These are phyloP conservation scores for Dynastes maya DNA, from an alignment of 2,888 invertebrate genomes.

Conservation along the genomic window DNA sequence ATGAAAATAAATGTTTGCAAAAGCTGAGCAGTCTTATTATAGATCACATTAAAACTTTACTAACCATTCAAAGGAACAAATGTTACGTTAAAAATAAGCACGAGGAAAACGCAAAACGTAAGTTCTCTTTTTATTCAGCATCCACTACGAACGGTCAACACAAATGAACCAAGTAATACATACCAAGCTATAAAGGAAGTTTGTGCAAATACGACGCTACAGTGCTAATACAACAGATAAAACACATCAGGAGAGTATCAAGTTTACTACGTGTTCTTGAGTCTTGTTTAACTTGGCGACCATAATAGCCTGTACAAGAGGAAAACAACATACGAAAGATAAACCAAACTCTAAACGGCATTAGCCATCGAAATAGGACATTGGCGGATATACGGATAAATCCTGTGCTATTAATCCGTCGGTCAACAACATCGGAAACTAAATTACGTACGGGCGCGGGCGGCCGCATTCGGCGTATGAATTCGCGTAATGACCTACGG, in stretches of 20 bases:
- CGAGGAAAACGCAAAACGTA: background rate
- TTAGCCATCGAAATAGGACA: background rate
- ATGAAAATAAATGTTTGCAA: no score
- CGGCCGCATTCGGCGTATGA: background rate
- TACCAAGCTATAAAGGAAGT: background rate
- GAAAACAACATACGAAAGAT: constrained; percentile 26
- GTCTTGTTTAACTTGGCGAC: constrained; percentile 39
- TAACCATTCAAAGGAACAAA: background rate
- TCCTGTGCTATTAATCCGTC: constrained; percentile 7
- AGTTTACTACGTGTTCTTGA: constrained; percentile 35
- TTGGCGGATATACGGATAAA: background rate
- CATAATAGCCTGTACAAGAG: constrained; percentile 30
- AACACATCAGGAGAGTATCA: background rate
- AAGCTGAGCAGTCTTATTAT: no score
- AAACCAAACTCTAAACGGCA: constrained; percentile 26
- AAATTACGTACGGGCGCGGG: background rate
- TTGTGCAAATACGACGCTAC: constrained; percentile 17
- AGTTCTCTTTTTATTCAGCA: background rate
- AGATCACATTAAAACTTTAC: no score
- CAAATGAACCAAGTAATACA: constrained; percentile 2
- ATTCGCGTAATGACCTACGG: background rate
- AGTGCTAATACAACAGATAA: constrained; percentile 16
- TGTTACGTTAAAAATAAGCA: background rate
- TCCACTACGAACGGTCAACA: background rate
- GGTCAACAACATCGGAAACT: constrained; percentile 22